These are phyloP conservation scores for Corythaeola cristata DNA, from an alignment of 2,113 vertebrate genomes.

Conservation along the genomic window DNA sequence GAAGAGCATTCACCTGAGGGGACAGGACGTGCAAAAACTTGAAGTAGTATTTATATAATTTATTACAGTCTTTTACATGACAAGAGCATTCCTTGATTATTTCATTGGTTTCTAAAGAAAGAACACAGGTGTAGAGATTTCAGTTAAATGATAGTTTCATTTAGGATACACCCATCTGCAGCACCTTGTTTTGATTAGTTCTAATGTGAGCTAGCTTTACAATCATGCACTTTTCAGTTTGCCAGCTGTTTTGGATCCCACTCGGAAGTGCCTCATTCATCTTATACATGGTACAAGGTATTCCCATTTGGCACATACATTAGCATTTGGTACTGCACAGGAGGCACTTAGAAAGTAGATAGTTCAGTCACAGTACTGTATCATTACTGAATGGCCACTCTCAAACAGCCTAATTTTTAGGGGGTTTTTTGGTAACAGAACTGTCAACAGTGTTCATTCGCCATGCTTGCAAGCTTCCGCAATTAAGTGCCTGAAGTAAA, in stretches of 20 bases:
- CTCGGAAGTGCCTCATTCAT: not conserved
- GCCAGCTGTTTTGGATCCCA: constrained; percentile 3
- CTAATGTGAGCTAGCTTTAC: not conserved
- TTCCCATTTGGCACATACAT: not conserved
- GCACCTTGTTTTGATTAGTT: constrained; percentile 18
- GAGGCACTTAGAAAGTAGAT: not conserved
- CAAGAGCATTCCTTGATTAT: not conserved
- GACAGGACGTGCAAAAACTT: not conserved
- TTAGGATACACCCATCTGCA: not conserved
- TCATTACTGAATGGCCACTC: not conserved
- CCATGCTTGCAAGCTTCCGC: not conserved
- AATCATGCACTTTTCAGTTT: not conserved
- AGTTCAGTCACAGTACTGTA: not conserved
- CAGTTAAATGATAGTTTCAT: not conserved
- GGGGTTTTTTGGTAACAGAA: not conserved
- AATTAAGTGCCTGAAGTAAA: not conserved
- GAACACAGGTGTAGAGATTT: not conserved
- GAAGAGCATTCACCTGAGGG: not conserved
- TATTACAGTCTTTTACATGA: not conserved
- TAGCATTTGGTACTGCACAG: not conserved
- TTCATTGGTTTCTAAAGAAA: not conserved
- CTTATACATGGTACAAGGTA: not conserved
- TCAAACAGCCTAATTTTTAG: not conserved
- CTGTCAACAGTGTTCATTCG: not conserved
- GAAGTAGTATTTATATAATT: not conserved